Conservation (phyloP, 2,888 invertebrate species). For the Phragmatobia fuliginosa region DNA sequence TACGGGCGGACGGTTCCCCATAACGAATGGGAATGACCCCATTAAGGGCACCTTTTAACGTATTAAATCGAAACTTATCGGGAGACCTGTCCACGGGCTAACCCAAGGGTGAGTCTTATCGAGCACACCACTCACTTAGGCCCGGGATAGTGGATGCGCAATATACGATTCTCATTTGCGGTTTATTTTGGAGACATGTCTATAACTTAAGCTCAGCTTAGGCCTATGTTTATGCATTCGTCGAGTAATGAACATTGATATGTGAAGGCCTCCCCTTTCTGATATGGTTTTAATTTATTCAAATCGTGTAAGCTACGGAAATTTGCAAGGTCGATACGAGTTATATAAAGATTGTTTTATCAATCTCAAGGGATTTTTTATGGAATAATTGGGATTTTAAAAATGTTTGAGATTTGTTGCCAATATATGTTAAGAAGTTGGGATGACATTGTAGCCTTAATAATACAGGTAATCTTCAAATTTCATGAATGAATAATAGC, state of each 20-base stretch:
- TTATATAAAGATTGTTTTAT: slow-evolving; percentile 6
- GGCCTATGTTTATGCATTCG: slow-evolving; percentile 34
- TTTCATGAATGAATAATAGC: neutral
- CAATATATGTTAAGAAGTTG: neutral
- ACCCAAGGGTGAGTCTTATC: slow-evolving; percentile 71
- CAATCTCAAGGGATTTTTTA: slow-evolving; percentile 5
- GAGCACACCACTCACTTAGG: slow-evolving; percentile 75
- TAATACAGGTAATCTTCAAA: slow-evolving; percentile 1
- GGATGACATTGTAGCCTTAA: neutral
- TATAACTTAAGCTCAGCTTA: slow-evolving; percentile 40
- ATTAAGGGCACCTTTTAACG: slow-evolving; percentile 85
- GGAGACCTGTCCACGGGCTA: slow-evolving; percentile 72
- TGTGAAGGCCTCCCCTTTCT: slow-evolving; percentile 22
- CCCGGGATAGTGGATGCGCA: slow-evolving; percentile 51
- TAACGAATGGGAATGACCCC: slow-evolving; percentile 83
- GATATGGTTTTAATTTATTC: slow-evolving; percentile 24
- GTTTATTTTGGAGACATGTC: slow-evolving; percentile 56
- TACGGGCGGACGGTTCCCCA: slow-evolving; percentile 64
- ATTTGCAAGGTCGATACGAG: slow-evolving; percentile 14
- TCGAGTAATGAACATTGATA: slow-evolving; percentile 30
- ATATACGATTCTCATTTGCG: slow-evolving; percentile 60
- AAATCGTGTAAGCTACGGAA: slow-evolving; percentile 13
- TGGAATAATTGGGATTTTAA: slow-evolving; percentile 10
- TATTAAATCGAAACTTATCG: slow-evolving; percentile 83
- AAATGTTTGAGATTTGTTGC: neutral